Conservation (phyloP, 2,113 vertebrate genomes). For the Ictidomys tridecemlineatus region DNA sequence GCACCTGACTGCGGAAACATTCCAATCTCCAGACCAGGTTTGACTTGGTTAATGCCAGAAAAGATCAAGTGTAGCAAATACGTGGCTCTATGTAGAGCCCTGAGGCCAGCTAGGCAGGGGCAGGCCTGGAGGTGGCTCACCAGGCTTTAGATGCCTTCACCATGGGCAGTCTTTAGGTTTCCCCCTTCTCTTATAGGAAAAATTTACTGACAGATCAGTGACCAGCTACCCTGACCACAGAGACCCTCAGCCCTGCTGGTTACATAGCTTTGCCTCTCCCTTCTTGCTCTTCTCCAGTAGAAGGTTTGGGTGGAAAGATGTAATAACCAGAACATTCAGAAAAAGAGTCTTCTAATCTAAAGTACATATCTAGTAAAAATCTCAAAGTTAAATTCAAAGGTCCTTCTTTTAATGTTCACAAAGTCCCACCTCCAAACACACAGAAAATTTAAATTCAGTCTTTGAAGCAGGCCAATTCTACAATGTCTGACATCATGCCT, state of each 20-base stretch:
- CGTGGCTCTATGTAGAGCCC: not conserved
- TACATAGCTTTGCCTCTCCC: not conserved
- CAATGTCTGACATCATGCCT: not conserved
- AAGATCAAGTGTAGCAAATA: not conserved
- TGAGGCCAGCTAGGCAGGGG: not conserved
- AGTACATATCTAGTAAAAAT: not conserved
- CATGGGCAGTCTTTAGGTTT: not conserved
- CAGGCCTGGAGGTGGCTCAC: not conserved
- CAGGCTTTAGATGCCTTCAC: not conserved
- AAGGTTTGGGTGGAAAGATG: not conserved
- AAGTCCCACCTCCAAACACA: not conserved
- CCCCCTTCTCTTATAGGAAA: slow-evolving; percentile 9
- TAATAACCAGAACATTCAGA: not conserved
- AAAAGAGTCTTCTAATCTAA: not conserved
- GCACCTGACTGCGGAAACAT: not conserved
- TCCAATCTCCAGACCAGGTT: not conserved
- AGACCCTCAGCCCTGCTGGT: not conserved
- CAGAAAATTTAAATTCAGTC: not conserved
- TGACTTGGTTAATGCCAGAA: not conserved
- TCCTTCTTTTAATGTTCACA: not conserved
- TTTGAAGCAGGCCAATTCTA: not conserved
- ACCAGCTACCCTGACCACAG: not conserved
- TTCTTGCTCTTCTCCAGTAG: not conserved
- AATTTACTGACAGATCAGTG: not conserved
- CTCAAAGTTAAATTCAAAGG: not conserved